phyloP scores from a whole-genome alignment of 2,888 invertebrate species.

The Carabus problematicus region DNA sequence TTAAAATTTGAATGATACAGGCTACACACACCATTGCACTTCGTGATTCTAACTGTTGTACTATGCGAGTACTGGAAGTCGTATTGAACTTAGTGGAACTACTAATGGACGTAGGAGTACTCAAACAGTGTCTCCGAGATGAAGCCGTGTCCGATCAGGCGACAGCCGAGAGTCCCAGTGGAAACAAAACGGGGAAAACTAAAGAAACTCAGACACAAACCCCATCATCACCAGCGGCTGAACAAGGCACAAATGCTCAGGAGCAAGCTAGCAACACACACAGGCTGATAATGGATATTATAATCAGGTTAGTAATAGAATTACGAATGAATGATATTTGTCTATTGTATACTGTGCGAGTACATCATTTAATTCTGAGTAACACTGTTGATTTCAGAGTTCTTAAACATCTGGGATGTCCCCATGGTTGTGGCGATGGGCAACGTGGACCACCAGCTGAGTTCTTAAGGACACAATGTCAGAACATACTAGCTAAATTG shows the following conservation, averaged over 20 bases:
- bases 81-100: constrained; percentile 92
- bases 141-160: constrained; percentile 58
- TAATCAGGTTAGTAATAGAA: constrained; percentile 61
- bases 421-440: constrained; percentile 89
- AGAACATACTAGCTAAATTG: constrained; percentile 77
- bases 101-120: constrained; percentile 87
- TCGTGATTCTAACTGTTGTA: constrained; percentile 83
- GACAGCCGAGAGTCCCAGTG: constrained; percentile 20
- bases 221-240: constrained; percentile 43
- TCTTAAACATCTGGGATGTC: constrained; percentile 90
- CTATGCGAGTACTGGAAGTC: constrained; percentile 89
- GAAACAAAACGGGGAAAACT: constrained; percentile 38
- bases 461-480: constrained; percentile 86
- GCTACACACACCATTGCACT: constrained; percentile 87
- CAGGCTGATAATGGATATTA: constrained; percentile 76
- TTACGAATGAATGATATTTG: no score
- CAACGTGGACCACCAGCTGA: constrained; percentile 89
- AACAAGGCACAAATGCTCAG: constrained; percentile 46
- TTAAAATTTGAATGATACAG: constrained; percentile 57
- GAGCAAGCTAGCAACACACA: constrained; percentile 67
- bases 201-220: constrained; percentile 38
- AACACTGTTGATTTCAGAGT: constrained; percentile 64
- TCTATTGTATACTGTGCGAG: no score
- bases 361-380: background rate
- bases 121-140: constrained; percentile 66